These are phyloP conservation scores for Tetramorium simillimum DNA, from an alignment of 1,140 invertebrate genomes.

Conservation along the genomic window DNA sequence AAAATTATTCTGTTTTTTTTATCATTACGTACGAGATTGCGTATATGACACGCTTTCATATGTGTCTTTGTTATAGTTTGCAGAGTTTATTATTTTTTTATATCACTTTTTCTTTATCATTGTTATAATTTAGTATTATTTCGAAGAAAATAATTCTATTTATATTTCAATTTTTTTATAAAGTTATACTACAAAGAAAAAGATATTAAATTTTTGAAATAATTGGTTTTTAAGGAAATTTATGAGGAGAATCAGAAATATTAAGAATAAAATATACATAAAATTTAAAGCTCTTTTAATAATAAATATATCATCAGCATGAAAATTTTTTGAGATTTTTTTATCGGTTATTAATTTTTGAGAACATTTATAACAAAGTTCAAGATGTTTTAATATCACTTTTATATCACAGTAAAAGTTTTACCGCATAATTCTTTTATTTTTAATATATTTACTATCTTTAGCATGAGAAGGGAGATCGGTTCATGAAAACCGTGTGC, in stretches of 20 bases:
- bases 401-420: too few relatives aligned
- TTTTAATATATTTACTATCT: slow-evolving; percentile 23
- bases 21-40: background rate
- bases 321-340: too few relatives aligned
- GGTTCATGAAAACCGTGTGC: slow-evolving; percentile 12
- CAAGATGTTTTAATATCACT: too few relatives aligned
- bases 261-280: too few relatives aligned
- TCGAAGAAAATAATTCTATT: background rate
- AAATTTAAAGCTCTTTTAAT: too few relatives aligned
- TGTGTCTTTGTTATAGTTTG: background rate
- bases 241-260: too few relatives aligned
- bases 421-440: background rate
- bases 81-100: background rate
- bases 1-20: background rate
- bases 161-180: background rate
- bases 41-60: background rate
- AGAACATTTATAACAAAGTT: too few relatives aligned
- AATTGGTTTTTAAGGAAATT: background rate
- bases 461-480: slow-evolving; percentile 16
- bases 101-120: background rate
- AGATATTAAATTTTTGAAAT: background rate
- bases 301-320: too few relatives aligned
- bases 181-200: background rate
- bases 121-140: slow-evolving; percentile 8
- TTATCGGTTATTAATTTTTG: too few relatives aligned